phyloP scores from a whole-genome alignment of 2,113 vertebrate genomes.

The Asarcornis scutulata region DNA sequence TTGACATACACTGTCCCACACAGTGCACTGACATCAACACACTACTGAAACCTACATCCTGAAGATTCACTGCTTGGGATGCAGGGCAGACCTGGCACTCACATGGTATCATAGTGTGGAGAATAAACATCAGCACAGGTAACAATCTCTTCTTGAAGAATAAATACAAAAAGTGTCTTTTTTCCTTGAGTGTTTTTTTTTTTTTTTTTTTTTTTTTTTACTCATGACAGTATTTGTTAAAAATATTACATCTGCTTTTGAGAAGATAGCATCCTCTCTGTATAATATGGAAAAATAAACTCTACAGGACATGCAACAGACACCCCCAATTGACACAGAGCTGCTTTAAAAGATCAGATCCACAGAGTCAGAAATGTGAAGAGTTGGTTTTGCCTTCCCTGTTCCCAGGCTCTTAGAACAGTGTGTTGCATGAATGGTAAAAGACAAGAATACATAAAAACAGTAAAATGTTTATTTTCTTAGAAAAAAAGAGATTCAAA shows the following conservation, averaged over 20 bases:
- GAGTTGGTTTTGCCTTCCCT: neutral
- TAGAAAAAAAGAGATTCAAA: slow-evolving; percentile 83
- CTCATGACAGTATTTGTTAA: slow-evolving; percentile 76
- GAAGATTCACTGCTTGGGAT: neutral
- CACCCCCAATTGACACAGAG: neutral
- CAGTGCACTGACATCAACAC: neutral
- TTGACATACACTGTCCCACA: neutral
- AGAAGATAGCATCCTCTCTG: slow-evolving; percentile 66
- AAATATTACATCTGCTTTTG: slow-evolving; percentile 80
- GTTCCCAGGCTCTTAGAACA: neutral
- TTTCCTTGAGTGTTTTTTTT: neutral
- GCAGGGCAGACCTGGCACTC: neutral
- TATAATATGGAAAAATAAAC: slow-evolving; percentile 80
- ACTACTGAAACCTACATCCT: neutral
- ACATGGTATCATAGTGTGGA: neutral
- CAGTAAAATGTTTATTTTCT: slow-evolving; percentile 88
- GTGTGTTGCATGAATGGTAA: slow-evolving; percentile 73
- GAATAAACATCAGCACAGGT: slow-evolving; percentile 7
- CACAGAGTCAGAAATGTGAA: neutral
- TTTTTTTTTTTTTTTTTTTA: slow-evolving; percentile 19
- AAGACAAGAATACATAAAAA: slow-evolving; percentile 85
- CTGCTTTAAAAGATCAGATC: slow-evolving; percentile 23
- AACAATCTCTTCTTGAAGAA: slow-evolving; percentile 64
- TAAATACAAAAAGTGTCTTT: slow-evolving; percentile 71
- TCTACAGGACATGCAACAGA: slow-evolving; percentile 59